These are phyloP conservation scores for Sinotaia quadrata DNA, from an alignment of 2,888 invertebrate genomes.

Conservation along the genomic window DNA sequence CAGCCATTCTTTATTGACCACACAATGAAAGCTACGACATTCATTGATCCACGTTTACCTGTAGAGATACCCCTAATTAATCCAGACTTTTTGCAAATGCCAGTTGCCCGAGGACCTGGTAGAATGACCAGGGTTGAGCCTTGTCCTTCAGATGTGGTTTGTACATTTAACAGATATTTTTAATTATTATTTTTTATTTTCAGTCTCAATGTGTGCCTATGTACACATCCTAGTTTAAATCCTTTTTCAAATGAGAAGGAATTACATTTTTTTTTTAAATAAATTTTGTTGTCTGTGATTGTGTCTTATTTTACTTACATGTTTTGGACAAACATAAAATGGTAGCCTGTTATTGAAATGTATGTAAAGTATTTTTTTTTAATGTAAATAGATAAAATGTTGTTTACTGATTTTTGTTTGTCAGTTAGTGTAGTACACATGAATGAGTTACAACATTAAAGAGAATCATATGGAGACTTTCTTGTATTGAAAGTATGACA, in stretches of 20 bases:
- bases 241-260: not conserved
- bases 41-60: constrained; percentile 97
- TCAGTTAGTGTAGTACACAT: too few species aligned
- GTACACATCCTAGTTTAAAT: not conserved
- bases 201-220: not conserved
- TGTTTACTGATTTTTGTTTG: too few species aligned
- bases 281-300: too few species aligned
- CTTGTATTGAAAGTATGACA: too few species aligned
- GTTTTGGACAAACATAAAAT: too few species aligned
- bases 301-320: too few species aligned
- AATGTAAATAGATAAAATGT: too few species aligned
- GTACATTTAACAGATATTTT: constrained; percentile 22
- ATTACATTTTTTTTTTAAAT: too few species aligned
- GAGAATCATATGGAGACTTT: too few species aligned
- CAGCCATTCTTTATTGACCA: constrained; percentile 95
- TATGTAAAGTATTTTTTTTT: too few species aligned
- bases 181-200: not conserved
- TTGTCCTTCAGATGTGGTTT: constrained; percentile 47
- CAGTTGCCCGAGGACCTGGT: constrained; percentile 52
- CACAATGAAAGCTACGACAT: constrained; percentile 91
- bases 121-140: constrained; percentile 30
- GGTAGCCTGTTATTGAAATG: too few species aligned
- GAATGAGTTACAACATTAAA: too few species aligned
- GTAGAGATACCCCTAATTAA: constrained; percentile 78
- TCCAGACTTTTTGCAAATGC: constrained; percentile 62